Conservation (phyloP, 1,140 invertebrate genomes). For the Sitophilus oryzae region DNA sequence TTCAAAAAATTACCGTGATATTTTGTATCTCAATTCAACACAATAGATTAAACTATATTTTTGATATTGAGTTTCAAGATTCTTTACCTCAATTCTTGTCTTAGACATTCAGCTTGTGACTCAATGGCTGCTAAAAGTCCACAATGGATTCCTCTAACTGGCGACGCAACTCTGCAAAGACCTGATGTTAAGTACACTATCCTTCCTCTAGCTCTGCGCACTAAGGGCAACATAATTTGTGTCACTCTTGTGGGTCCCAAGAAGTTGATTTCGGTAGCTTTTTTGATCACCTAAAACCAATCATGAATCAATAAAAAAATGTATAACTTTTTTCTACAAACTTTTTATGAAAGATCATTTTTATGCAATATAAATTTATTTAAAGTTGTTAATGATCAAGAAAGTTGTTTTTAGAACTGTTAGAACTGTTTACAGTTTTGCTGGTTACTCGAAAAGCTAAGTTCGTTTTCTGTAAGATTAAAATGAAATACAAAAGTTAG, state of each 20-base stretch:
- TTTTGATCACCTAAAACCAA: constrained; percentile 56
- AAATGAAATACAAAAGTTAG: no score
- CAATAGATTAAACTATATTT: not conserved
- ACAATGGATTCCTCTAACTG: constrained; percentile 72
- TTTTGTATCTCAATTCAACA: not conserved
- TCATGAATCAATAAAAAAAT: no score
- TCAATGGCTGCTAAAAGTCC: constrained; percentile 71
- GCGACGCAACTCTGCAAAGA: constrained; percentile 68
- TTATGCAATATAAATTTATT: no score
- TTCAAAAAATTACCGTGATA: no score
- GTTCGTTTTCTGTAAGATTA: no score
- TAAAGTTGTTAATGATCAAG: no score
- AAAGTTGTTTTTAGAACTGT: no score
- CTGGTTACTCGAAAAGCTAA: no score
- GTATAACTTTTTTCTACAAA: no score
- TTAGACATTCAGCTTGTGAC: constrained; percentile 71
- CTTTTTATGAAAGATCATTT: no score
- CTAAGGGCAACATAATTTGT: constrained; percentile 73
- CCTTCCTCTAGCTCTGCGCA: constrained; percentile 67
- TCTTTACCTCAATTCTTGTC: constrained; percentile 64
- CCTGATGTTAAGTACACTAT: constrained; percentile 62
- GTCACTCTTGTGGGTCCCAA: constrained; percentile 67
- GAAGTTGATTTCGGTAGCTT: constrained; percentile 71
- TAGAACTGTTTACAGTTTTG: no score
- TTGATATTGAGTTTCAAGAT: not conserved